Percentiles rank a stretch among this genome's conserved stretches.
Conservation (phyloP, 2,797 vertebrate genomes). For the Falco cherrug region DNA sequence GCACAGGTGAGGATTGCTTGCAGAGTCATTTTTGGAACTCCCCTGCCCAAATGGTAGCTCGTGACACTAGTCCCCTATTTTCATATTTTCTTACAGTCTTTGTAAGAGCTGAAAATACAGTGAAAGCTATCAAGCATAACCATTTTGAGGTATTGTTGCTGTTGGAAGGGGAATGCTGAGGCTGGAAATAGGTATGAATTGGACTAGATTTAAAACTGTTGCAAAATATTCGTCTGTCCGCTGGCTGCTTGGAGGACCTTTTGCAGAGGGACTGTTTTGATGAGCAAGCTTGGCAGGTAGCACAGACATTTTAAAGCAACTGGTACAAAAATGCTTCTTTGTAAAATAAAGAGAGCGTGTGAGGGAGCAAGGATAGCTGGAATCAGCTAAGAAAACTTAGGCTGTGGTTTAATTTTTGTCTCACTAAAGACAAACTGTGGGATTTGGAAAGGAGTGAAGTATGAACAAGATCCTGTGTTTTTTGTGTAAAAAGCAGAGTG, state of each 20-base stretch:
- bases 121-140: background rate
- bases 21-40: background rate
- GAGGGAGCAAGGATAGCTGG: constrained; percentile 3
- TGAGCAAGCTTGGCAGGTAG: background rate
- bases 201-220: background rate
- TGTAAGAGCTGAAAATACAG: background rate
- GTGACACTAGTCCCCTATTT: background rate
- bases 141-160: background rate
- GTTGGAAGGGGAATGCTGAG: background rate
- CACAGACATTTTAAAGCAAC: background rate
- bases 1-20: background rate
- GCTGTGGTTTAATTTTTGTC: constrained; percentile 51
- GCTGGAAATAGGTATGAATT: background rate
- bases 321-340: background rate
- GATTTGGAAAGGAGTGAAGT: background rate
- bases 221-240: background rate
- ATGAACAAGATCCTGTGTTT: background rate
- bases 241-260: background rate
- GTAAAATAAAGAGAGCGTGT: background rate
- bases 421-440: constrained; percentile 36
- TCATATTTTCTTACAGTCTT: too few relatives aligned
- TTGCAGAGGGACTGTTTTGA: background rate
- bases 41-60: background rate
- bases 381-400: constrained; percentile 10
- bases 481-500: constrained; percentile 15